Evolutionary conservation across 1,140 invertebrate species (phyloP).

Genomic region (Condylostylus longicornis): DNA sequence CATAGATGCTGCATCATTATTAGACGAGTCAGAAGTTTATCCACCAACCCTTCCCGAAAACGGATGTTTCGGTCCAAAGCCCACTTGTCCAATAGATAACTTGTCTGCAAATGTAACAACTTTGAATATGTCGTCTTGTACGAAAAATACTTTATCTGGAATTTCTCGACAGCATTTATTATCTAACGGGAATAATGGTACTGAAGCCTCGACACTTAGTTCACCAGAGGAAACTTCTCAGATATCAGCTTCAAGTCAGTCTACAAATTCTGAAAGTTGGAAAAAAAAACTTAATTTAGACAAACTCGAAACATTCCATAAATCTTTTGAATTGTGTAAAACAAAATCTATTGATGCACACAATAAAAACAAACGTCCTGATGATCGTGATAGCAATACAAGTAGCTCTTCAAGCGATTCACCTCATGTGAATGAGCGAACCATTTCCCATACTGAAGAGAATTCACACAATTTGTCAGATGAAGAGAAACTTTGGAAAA

Average conservation of each 20-base stretch:
- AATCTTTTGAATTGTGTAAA: conserved; percentile 27
- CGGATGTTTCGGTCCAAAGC: conserved; percentile 10
- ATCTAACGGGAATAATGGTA: too few species aligned
- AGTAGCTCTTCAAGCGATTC: conserved; percentile 10
- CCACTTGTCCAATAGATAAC: neutral
- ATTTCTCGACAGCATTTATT: too few species aligned
- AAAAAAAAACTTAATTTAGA: conserved; percentile 2
- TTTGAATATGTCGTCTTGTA: too few species aligned
- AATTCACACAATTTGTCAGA: conserved; percentile 28
- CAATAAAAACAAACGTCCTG: conserved; percentile 5
- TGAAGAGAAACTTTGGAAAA: conserved; percentile 32
- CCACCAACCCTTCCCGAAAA: conserved; percentile 17
- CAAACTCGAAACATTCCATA: conserved; percentile 27
- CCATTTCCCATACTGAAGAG: conserved; percentile 10
- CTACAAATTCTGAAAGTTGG: neutral
- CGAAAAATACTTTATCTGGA: too few species aligned
- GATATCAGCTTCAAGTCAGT: neutral
- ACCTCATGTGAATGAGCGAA: conserved; percentile 8
- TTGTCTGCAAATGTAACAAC: too few species aligned
- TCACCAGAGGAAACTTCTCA: neutral
- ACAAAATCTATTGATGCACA: conserved; percentile 6
- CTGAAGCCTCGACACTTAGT: too few species aligned
- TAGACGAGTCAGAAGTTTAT: conserved; percentile 42
- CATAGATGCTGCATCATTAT: conserved; percentile 56
- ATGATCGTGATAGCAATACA: conserved; percentile 5